Conservation (phyloP, 2,888 invertebrate genomes). For the Rhaphigaster nebulosa region DNA sequence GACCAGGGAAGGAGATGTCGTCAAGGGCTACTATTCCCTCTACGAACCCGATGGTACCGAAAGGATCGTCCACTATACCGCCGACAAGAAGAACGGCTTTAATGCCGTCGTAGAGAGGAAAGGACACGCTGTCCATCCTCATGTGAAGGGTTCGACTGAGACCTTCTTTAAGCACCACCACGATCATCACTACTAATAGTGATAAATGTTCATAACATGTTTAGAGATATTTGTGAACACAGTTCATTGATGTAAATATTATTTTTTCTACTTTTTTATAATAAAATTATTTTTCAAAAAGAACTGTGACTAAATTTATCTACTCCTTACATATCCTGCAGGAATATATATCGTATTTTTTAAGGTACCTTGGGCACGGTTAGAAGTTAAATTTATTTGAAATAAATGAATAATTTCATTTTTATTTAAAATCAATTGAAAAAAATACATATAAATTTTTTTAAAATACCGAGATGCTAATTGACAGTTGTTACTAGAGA, state of each 20-base stretch:
- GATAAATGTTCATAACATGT: neutral
- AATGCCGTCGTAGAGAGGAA: conserved; percentile 60
- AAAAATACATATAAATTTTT: too few relatives aligned
- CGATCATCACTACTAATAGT: conserved; percentile 4
- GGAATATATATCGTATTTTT: neutral
- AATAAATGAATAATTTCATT: too few relatives aligned
- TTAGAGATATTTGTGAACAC: neutral
- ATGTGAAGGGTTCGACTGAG: neutral
- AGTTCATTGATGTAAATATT: neutral
- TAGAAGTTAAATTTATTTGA: too few relatives aligned
- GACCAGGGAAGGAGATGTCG: conserved; percentile 58
- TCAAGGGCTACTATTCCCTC: conserved; percentile 61
- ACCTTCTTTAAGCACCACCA: neutral
- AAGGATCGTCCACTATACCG: conserved; percentile 66
- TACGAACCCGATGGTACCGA: conserved; percentile 62
- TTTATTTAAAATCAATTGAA: too few relatives aligned
- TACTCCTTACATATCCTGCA: neutral
- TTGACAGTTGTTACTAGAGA: too few relatives aligned
- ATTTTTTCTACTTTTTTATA: neutral
- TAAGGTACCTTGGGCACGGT: too few relatives aligned
- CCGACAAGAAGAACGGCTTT: conserved; percentile 63
- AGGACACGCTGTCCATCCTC: conserved; percentile 58
- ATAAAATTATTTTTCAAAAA: neutral
- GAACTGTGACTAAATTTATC: neutral
- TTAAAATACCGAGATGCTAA: too few relatives aligned